Base-by-base conservation (phyloP, 2,113 vertebrate species). In the Arothron firmamentum region DNA sequence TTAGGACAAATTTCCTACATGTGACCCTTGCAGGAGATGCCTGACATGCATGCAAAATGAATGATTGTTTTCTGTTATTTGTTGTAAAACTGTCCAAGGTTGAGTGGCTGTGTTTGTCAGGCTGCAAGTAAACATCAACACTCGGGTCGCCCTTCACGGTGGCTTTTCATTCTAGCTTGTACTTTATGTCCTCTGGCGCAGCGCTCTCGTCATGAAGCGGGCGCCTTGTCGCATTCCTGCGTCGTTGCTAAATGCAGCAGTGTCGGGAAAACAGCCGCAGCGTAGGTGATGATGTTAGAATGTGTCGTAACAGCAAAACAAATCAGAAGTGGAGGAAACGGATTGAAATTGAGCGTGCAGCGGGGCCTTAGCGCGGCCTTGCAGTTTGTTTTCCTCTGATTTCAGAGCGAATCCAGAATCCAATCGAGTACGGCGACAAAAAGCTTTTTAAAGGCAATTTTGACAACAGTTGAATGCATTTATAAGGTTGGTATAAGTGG, bases 1-100 rank as follows among this genome's bases (percentile, higher is more conserved):
- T 85, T 79, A 81, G 31, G 23, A 16, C 62, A 47, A 65, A 60
- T 75, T 62, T 74, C 52, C 52, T 70, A 52, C 78, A 80, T 70
- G 77, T 85, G 74, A 82, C 62, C 47, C 34, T 17, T 13, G 51
- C 23, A 28, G 65, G 38, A 65, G 52, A 59, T 18, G 21, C 62
- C 69, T 60, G 34, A 16, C 46, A 49, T 41, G 60, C 28, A 17
- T 9, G 16, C 25, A 12, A 45, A 45, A 4, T 12, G 43, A 31
- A 3, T 23, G 21, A 4, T 7, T 31, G 28, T 31, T 31, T 31
- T 31, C 28, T 31, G 6, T 9, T 31, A 31, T 31, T 31, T 6
- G 6, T 31, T 31, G 28, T 31, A 31, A 31, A 31, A 31, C 28
- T 31, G 28, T 5, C 28, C 28, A 11, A 54, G 74, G 52, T 51